phyloP scores from a whole-genome alignment of 2,888 invertebrate genomes.

The Pachydiplax longipennis region DNA sequence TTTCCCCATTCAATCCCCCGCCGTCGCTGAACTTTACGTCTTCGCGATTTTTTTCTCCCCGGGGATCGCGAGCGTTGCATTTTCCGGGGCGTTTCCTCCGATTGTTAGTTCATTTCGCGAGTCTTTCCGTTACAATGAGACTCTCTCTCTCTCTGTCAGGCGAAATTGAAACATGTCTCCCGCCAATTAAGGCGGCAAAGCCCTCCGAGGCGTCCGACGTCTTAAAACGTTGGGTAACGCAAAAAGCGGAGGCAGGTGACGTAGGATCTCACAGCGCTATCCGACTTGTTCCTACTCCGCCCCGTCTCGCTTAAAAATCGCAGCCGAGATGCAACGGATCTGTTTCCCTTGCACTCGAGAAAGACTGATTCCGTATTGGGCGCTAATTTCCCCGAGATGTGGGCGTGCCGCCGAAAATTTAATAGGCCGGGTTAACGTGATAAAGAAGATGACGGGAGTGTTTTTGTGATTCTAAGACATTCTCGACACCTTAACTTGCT shows the following conservation, averaged over 20 bases:
- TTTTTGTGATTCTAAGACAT: no score
- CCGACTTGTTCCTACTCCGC: no score
- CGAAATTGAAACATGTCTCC: not conserved
- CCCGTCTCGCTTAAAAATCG: no score
- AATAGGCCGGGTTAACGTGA: no score
- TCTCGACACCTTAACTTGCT: no score
- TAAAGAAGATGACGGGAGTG: no score
- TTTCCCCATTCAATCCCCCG: not conserved
- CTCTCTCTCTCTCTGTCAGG: not conserved
- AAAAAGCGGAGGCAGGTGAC: not conserved
- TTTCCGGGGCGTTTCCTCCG: not conserved
- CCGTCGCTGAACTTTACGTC: not conserved
- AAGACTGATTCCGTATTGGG: no score
- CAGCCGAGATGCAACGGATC: no score
- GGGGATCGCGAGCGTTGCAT: not conserved
- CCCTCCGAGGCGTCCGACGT: not conserved
- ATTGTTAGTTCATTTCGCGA: not conserved
- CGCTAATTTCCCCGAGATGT: no score
- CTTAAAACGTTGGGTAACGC: not conserved
- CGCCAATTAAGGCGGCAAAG: not conserved
- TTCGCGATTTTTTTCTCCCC: not conserved
- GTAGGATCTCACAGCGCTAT: no score
- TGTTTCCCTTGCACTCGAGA: no score
- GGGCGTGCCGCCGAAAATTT: no score
- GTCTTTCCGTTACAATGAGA: not conserved